Evolutionary conservation across 2,797 vertebrate genomes (phyloP).

Genomic region (Pristis pectinata): DNA sequence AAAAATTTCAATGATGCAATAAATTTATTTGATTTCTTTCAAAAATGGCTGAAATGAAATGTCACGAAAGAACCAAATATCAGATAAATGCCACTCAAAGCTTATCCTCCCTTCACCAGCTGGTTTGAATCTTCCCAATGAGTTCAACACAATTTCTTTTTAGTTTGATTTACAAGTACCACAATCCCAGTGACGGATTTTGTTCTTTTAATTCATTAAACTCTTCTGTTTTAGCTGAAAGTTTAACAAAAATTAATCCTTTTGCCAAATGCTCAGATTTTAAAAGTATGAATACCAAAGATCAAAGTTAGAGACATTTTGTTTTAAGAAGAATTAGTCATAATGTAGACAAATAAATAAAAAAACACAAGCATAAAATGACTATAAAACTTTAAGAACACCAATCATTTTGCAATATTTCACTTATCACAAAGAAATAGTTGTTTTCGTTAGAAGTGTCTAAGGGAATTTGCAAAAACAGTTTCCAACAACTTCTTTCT

Average conservation of each 20-base stretch:
- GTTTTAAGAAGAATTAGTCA: background rate
- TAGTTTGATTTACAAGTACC: background rate
- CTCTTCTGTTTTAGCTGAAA: background rate
- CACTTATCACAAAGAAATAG: background rate
- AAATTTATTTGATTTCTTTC: background rate
- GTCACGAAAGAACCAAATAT: background rate
- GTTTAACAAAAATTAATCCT: background rate
- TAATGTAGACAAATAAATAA: background rate
- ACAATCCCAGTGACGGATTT: background rate
- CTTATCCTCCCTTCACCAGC: background rate
- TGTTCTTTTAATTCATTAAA: background rate
- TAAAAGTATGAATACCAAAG: background rate
- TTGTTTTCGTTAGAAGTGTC: background rate
- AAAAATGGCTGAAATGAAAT: background rate
- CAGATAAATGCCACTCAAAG: background rate
- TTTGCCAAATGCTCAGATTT: background rate
- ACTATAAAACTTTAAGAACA: no score
- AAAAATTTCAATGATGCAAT: background rate
- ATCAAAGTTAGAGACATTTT: background rate
- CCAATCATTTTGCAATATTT: no score
- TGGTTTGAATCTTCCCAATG: background rate
- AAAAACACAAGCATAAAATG: background rate
- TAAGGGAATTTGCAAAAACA: background rate
- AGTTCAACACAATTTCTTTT: background rate
- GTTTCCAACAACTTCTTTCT: background rate